phyloP scores from a whole-genome alignment of 1,140 invertebrate species.

The Hyphantria cunea region DNA sequence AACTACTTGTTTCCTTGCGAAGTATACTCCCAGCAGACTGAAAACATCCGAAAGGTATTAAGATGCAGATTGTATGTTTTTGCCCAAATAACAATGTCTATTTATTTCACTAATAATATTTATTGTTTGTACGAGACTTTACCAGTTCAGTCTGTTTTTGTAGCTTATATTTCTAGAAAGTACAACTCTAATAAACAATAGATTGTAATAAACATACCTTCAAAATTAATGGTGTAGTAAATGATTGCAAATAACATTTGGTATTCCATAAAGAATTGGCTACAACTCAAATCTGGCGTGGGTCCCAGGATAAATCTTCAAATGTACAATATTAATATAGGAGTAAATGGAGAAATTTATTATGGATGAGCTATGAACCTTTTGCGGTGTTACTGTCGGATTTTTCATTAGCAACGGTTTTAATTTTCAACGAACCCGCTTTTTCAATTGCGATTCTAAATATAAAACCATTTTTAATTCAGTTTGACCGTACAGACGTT shows the following conservation, averaged over 20 bases:
- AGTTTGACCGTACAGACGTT: too few relatives aligned
- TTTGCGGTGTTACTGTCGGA: too few relatives aligned
- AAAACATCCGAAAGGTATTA: constrained; percentile 45
- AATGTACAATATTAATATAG: constrained; percentile 34
- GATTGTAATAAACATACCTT: background rate
- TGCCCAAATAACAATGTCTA: background rate
- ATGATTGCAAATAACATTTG: constrained; percentile 12
- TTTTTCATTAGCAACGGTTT: too few relatives aligned
- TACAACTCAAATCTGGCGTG: constrained; percentile 28
- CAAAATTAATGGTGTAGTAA: background rate
- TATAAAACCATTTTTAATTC: too few relatives aligned
- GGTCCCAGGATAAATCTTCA: constrained; percentile 34
- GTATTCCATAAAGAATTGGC: constrained; percentile 33
- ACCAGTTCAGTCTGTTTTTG: background rate
- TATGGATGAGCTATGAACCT: constrained; percentile 29
- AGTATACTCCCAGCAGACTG: constrained; percentile 31
- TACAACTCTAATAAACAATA: too few relatives aligned
- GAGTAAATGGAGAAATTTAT: constrained; percentile 34
- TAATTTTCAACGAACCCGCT: too few relatives aligned
- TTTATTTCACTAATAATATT: too few relatives aligned
- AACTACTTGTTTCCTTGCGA: constrained; percentile 44
- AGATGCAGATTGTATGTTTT: constrained; percentile 42
- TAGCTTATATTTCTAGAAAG: too few relatives aligned
- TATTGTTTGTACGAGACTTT: too few relatives aligned
- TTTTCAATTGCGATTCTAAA: too few relatives aligned